These are phyloP conservation scores for Myrmophylax atrothorax DNA, from an alignment of 2,113 vertebrate genomes.

Conservation along the genomic window DNA sequence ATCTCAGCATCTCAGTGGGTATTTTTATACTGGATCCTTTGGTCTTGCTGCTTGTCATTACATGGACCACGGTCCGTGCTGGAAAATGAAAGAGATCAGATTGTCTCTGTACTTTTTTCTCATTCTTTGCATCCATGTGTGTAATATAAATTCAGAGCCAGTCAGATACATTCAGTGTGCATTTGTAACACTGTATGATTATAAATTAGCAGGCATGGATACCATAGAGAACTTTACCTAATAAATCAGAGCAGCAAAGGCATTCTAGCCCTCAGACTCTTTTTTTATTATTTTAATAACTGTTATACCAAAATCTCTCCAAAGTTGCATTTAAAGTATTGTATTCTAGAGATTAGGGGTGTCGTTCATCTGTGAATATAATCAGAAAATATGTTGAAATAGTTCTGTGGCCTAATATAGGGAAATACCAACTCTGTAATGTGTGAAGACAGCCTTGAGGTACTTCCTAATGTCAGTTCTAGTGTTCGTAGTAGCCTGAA, in stretches of 20 bases:
- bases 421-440: neutral
- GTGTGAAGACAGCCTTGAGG: neutral
- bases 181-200: conserved; percentile 25
- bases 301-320: neutral
- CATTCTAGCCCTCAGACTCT: neutral
- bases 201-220: conserved; percentile 24
- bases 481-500: conserved; percentile 1
- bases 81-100: neutral
- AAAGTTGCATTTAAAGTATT: neutral
- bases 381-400: neutral
- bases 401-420: neutral
- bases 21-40: neutral
- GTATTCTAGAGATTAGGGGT: neutral
- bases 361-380: neutral
- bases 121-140: neutral
- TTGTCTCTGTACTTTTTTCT: neutral
- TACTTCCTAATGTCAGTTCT: conserved; percentile 1
- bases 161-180: neutral
- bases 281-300: neutral
- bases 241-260: neutral
- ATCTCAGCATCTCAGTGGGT: neutral
- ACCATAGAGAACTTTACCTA: neutral
- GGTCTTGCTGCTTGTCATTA: neutral
- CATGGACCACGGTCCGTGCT: neutral
- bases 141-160: neutral